phyloP scores from a whole-genome alignment of 1,140 invertebrate genomes.

The Drosophila ananassae region DNA sequence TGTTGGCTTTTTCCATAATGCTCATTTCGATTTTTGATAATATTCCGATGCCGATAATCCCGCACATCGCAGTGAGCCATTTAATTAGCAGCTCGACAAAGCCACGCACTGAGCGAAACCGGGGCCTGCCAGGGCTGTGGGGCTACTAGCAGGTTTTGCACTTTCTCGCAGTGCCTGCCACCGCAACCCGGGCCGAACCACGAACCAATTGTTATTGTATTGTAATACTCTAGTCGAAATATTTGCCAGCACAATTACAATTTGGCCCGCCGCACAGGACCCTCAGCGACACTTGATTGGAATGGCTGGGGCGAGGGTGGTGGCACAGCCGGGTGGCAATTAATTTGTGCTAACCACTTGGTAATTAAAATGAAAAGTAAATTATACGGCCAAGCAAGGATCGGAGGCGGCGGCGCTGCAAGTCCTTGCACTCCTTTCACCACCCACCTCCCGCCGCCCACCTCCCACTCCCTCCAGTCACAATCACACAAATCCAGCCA shows the following conservation, averaged over 20 bases:
- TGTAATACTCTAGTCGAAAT: slow-evolving; percentile 42
- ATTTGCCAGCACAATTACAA: slow-evolving; percentile 35
- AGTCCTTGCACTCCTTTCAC: neutral
- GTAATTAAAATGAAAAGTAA: slow-evolving; percentile 81
- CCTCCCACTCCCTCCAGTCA: neutral
- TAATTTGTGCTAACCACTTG: slow-evolving; percentile 76
- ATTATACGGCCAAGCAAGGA: slow-evolving; percentile 52
- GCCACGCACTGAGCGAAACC: neutral
- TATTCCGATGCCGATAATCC: slow-evolving; percentile 6
- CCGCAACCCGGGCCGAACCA: slow-evolving; percentile 1
- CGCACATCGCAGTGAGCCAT: slow-evolving; percentile 15
- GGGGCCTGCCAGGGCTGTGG: too few relatives aligned
- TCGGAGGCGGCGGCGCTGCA: slow-evolving; percentile 6
- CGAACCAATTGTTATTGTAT: slow-evolving; percentile 34
- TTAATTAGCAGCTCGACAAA: slow-evolving; percentile 10
- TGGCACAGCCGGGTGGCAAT: slow-evolving; percentile 45
- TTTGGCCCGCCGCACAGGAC: slow-evolving; percentile 28
- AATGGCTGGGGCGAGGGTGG: neutral
- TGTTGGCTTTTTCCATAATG: neutral
- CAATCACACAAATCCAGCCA: slow-evolving; percentile 34
- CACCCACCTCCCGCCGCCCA: neutral
- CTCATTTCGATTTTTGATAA: neutral
- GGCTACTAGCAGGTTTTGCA: too few relatives aligned
- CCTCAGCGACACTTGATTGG: slow-evolving; percentile 41
- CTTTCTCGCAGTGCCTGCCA: slow-evolving; percentile 11